Evolutionary conservation across 2,113 vertebrate species (phyloP), one percentile per base, ranked within the genome.

Genomic region (Herpailurus yagouaroundi): DNA sequence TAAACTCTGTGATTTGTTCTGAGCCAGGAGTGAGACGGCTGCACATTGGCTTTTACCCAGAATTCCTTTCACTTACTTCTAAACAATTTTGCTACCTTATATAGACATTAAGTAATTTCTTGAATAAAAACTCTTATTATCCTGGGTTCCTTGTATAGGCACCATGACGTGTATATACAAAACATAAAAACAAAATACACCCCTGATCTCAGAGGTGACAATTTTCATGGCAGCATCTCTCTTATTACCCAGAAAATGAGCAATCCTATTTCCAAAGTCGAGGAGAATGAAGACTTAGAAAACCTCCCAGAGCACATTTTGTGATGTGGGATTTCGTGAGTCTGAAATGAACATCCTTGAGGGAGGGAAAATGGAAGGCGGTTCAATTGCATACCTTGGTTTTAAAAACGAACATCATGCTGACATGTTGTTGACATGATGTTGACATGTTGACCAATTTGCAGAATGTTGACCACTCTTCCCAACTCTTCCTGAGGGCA

Each of bases 71-170:
- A 71, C 41, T 94, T 95, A 38, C 63, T 93, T 90, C n/a, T 84
- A 93, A 83, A 87, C 33, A 55, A 18, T 81, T 60, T 86, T 94
- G 76, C 81, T 83, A 36, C 57, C 55, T 81, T 83, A 68, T 57
- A 55, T 45, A 68, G 64, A 13, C 33, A 95, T 91, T 95, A 73
- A 77, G 31, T 80, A 84, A 88, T 71, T 95, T 87, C 29, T 90
- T 68, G 29, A 15, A 55, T 68, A 63, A 71, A 92, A 81, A 52
- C 7, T 50, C 45, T 94, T 25, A 93, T 57, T 69, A 55, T 76
- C 19, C 25, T 36, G 19, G 18, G 33, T 81, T 92, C n/a, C 76
- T 93, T 91, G 66, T 81, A 84, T 80, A 55, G 48, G 55, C 11
- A 87, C 2, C 29, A 55, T 31, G 15, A 48, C 29, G 41, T 57